phyloP scores from a whole-genome alignment of 2,888 invertebrate species.

The Eupithecia insigniata region DNA sequence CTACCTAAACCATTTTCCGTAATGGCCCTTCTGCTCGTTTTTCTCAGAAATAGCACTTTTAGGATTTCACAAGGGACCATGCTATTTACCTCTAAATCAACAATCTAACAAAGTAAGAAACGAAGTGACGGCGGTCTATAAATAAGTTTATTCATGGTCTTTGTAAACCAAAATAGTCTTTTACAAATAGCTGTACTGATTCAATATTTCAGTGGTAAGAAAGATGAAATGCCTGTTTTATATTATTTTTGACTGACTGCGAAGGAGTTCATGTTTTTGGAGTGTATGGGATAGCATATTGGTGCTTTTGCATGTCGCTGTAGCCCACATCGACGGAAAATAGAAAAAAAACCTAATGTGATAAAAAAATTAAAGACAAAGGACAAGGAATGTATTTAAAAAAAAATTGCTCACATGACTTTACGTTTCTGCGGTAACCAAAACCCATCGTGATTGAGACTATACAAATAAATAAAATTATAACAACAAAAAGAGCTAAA shows the following conservation, averaged over 20 bases:
- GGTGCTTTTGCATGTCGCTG: too few relatives aligned
- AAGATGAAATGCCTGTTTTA: too few relatives aligned
- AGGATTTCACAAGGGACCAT: conserved; percentile 30
- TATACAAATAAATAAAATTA: neutral
- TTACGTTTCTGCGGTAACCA: neutral
- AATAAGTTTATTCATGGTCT: conserved; percentile 18
- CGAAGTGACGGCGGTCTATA: conserved; percentile 21
- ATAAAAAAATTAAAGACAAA: too few relatives aligned
- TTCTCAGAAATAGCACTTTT: conserved; percentile 26
- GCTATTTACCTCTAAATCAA: conserved; percentile 35
- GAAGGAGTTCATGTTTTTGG: too few relatives aligned
- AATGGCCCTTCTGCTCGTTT: conserved; percentile 27
- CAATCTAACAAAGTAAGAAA: conserved; percentile 34
- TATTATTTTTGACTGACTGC: too few relatives aligned
- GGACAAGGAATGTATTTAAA: too few relatives aligned
- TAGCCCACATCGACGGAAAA: too few relatives aligned
- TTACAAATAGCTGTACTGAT: neutral
- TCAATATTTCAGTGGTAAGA: neutral
- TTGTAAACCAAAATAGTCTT: conserved; percentile 10
- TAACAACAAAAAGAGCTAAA: too few relatives aligned
- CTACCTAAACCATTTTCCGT: neutral
- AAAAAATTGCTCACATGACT: too few relatives aligned
- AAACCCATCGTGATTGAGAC: neutral
- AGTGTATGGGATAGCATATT: too few relatives aligned
- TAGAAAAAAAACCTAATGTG: too few relatives aligned